Evolutionary conservation across 2,113 vertebrate species (phyloP).

Genomic region (Phyllopteryx taeniolatus): DNA sequence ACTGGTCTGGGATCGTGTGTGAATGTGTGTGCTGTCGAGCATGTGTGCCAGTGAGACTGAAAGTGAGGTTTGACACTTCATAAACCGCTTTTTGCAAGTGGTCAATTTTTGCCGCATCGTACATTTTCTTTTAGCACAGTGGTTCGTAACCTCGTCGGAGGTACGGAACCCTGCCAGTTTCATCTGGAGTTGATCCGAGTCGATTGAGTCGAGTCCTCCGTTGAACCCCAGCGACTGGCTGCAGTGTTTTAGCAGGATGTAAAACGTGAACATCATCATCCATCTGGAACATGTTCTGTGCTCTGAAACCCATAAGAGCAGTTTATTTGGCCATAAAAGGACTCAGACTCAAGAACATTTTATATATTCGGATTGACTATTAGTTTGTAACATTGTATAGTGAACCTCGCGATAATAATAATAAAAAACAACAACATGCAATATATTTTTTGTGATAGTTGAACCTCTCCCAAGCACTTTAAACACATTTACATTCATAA

Average conservation of each 20-base stretch:
- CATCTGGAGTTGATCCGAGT: too few species aligned
- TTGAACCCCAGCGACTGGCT: too few species aligned
- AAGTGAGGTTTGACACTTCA: too few species aligned
- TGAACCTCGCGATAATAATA: too few species aligned
- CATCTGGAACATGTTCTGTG: neutral
- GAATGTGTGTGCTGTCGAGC: neutral
- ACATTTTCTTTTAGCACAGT: neutral
- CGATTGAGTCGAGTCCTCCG: too few species aligned
- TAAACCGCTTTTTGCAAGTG: neutral
- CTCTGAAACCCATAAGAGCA: neutral
- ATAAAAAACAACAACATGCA: too few species aligned
- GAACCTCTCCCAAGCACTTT: too few species aligned
- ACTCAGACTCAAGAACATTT: neutral
- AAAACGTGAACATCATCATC: neutral
- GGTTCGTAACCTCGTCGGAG: too few species aligned
- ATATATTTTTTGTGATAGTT: too few species aligned
- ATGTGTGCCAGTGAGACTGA: neutral
- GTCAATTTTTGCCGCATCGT: neutral
- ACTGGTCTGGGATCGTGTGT: neutral
- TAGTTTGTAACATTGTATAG: too few species aligned
- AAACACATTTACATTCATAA: too few species aligned
- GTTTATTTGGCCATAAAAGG: neutral
- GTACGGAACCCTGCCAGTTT: too few species aligned
- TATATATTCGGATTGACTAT: neutral
- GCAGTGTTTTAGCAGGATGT: neutral